Evolutionary conservation across 2,113 vertebrate species (phyloP).

Genomic region (Petromus typicus): DNA sequence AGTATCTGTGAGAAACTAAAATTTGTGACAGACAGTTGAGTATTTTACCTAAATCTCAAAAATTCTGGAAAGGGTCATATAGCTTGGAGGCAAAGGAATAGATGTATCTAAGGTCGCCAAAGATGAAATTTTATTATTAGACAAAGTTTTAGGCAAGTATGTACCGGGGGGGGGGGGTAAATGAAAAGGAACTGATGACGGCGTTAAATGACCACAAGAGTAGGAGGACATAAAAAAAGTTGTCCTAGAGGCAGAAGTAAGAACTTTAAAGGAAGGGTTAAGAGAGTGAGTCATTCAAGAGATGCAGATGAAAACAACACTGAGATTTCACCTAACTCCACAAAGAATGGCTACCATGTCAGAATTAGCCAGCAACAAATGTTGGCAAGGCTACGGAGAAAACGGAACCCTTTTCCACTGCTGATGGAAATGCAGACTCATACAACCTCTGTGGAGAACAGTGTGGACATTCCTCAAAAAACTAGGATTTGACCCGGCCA

Average conservation of each 20-base stretch:
- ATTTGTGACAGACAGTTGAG: background rate
- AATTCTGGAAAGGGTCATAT: background rate
- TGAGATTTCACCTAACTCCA: too few relatives aligned
- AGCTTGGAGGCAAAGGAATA: background rate
- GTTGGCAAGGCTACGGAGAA: too few relatives aligned
- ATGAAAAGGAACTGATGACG: background rate
- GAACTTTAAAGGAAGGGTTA: background rate
- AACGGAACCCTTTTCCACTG: too few relatives aligned
- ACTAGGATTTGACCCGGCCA: too few relatives aligned
- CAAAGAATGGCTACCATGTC: too few relatives aligned
- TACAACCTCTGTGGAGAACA: too few relatives aligned
- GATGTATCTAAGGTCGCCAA: background rate
- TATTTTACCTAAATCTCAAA: background rate
- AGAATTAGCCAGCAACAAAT: too few relatives aligned
- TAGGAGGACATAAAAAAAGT: background rate
- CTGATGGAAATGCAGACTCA: too few relatives aligned
- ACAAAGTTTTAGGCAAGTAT: background rate
- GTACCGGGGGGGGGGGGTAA: background rate
- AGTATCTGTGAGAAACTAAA: background rate
- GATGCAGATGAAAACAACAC: too few relatives aligned
- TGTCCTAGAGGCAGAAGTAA: background rate
- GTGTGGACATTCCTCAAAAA: too few relatives aligned
- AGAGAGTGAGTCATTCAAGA: too few relatives aligned
- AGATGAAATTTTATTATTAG: background rate
- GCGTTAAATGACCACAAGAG: background rate